phyloP scores from a whole-genome alignment of 2,113 vertebrate species.

The Menura novaehollandiae region DNA sequence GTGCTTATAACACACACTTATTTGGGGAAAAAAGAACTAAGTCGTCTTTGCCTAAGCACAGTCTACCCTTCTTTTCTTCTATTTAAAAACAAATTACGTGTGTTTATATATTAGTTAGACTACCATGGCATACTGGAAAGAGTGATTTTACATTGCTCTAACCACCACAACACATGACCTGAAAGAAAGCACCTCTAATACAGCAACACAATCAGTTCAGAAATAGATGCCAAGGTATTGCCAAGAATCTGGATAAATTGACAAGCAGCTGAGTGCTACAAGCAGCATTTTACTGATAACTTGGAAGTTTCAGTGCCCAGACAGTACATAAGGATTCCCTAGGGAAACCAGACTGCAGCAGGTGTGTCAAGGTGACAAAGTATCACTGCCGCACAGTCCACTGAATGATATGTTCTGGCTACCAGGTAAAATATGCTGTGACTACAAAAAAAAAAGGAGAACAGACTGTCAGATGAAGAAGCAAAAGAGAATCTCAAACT shows the following conservation, averaged over 20 bases:
- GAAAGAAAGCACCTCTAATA: neutral
- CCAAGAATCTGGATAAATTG: neutral
- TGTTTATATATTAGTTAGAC: neutral
- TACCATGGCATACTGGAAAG: neutral
- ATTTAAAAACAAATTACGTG: neutral
- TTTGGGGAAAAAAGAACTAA: neutral
- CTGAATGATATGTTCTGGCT: neutral
- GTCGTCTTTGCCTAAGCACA: neutral
- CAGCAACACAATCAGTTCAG: neutral
- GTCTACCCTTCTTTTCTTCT: neutral
- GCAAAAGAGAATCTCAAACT: neutral
- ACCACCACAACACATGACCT: neutral
- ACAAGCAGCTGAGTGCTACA: neutral
- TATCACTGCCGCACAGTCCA: neutral
- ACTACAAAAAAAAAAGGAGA: neutral
- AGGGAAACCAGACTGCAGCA: slow-evolving; percentile 13
- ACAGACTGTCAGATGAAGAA: neutral
- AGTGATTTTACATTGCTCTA: neutral
- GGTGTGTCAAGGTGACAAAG: slow-evolving; percentile 47
- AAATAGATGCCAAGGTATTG: neutral
- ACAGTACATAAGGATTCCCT: neutral
- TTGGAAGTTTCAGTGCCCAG: neutral
- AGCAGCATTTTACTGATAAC: slow-evolving; percentile 16
- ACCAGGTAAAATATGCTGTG: neutral
- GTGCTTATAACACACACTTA: neutral